phyloP scores from a whole-genome alignment of 2,888 invertebrate species.

The Aradus depressus region DNA sequence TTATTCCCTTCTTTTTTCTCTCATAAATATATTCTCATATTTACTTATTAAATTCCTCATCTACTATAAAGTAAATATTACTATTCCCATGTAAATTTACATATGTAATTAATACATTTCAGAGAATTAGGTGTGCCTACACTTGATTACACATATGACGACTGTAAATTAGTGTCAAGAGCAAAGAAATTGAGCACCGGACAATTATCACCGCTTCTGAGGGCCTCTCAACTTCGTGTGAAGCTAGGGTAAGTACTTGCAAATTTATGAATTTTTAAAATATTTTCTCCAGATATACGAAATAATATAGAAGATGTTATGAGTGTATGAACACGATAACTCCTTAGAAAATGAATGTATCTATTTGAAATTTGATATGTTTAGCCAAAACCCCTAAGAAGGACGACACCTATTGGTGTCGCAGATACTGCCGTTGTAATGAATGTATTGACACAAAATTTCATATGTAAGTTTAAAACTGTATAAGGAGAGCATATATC shows the following conservation, averaged over 20 bases:
- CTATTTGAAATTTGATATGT: too few relatives aligned
- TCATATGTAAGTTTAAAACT: too few relatives aligned
- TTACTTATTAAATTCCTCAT: background rate
- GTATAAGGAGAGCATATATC: too few relatives aligned
- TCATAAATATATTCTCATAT: background rate
- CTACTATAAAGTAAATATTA: background rate
- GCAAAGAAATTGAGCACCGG: constrained; percentile 77
- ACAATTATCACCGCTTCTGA: constrained; percentile 58
- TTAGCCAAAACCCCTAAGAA: too few relatives aligned
- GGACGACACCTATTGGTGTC: too few relatives aligned
- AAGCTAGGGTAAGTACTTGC: constrained; percentile 62
- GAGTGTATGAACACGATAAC: too few relatives aligned
- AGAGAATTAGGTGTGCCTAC: constrained; percentile 78
- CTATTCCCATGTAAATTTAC: background rate
- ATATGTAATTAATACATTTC: constrained; percentile 32
- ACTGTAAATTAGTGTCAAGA: constrained; percentile 71
- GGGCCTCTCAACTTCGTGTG: constrained; percentile 64
- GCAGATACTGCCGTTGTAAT: too few relatives aligned
- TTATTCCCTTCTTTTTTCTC: background rate
- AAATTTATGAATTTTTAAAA: background rate
- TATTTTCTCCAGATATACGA: background rate
- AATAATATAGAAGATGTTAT: constrained; percentile 9
- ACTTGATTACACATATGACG: constrained; percentile 85
- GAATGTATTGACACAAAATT: too few relatives aligned
- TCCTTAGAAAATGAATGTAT: too few relatives aligned